A percentile compares a stretch with the other conserved stretches of the same genome.
phyloP scores from a whole-genome alignment of 2,888 invertebrate species.

The Nomada fucata region DNA sequence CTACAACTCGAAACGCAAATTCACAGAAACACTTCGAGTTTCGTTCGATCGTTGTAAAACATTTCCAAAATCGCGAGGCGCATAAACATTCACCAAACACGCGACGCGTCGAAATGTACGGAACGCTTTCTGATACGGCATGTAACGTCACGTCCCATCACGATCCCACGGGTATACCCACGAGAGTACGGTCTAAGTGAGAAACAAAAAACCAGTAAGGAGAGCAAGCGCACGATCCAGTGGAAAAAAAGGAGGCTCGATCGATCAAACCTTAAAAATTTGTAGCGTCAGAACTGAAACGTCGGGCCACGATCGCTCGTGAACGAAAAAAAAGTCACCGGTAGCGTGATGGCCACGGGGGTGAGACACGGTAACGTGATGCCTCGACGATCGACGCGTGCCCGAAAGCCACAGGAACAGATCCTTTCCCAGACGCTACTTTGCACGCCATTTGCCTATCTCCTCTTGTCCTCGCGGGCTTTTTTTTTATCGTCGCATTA shows the following conservation, averaged over 20 bases:
- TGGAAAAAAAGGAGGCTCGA: constrained; percentile 40
- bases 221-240: neutral
- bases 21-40: too few species aligned
- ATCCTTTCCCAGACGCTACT: constrained; percentile 54
- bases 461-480: constrained; percentile 41
- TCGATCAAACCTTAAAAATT: constrained; percentile 72
- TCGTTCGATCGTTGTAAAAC: too few species aligned
- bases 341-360: constrained; percentile 70
- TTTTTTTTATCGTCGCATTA: constrained; percentile 57
- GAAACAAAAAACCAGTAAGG: neutral
- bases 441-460: constrained; percentile 52
- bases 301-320: constrained; percentile 52
- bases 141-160: neutral
- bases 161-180: constrained; percentile 55
- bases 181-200: neutral
- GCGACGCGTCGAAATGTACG: neutral
- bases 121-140: neutral
- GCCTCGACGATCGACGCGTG: constrained; percentile 62
- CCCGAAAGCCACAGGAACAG: constrained; percentile 39
- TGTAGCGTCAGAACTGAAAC: constrained; percentile 62
- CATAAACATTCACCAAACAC: too few species aligned
- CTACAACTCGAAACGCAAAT: too few species aligned
- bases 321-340: constrained; percentile 53
- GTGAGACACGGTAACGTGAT: constrained; percentile 69
- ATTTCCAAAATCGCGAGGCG: too few species aligned